These are phyloP conservation scores for Halichoerus grypus DNA, from an alignment of 2,113 vertebrate species.

Conservation along the genomic window DNA sequence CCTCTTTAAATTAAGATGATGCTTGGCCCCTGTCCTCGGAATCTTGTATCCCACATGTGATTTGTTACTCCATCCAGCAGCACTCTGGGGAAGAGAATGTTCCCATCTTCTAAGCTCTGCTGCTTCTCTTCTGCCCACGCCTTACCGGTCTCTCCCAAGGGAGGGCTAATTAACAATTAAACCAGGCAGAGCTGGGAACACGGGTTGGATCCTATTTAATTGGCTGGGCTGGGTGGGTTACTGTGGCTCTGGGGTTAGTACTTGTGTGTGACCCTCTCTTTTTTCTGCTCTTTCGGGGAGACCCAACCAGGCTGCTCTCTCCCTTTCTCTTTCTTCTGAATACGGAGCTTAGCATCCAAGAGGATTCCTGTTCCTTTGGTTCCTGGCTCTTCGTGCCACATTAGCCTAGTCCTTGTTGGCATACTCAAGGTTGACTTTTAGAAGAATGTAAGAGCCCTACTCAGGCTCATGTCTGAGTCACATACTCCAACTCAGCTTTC, in stretches of 20 bases:
- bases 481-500: neutral
- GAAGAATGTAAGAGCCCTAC: neutral
- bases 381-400: neutral
- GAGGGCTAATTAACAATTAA: neutral
- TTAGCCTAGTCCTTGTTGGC: neutral
- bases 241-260: neutral
- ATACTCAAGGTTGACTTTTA: neutral
- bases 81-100: neutral
- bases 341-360: neutral
- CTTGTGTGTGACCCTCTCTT: neutral
- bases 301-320: neutral
- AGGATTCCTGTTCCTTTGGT: neutral
- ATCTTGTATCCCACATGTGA: neutral
- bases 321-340: neutral
- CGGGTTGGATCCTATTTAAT: neutral
- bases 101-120: neutral
- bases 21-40: neutral
- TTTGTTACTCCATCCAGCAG: neutral
- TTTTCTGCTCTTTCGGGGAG: neutral
- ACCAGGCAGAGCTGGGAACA: neutral
- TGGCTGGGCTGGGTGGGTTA: neutral
- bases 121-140: neutral
- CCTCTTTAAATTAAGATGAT: neutral
- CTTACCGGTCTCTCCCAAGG: neutral
- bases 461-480: neutral